These are phyloP conservation scores for Portunus trituberculatus DNA, from an alignment of 1,140 invertebrate genomes.

Conservation along the genomic window DNA sequence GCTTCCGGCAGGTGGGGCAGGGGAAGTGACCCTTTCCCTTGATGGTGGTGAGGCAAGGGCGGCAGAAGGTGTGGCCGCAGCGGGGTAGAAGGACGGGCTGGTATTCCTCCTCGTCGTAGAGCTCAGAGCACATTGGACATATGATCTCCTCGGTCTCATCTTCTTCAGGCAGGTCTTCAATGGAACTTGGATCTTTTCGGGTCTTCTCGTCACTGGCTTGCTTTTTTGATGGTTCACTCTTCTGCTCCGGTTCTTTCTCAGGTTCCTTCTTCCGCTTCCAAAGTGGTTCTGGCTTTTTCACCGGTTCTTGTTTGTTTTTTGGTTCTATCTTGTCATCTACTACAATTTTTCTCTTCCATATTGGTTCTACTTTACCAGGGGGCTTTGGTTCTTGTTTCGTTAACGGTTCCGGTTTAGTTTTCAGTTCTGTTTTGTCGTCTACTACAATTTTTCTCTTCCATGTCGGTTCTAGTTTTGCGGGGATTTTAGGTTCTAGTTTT, in stretches of 20 bases:
- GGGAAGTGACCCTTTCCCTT: conserved; percentile 58
- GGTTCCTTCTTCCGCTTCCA: conserved; percentile 23
- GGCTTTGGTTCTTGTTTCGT: not conserved
- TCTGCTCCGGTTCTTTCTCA: not conserved
- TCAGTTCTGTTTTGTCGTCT: not conserved
- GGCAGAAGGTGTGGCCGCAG: conserved; percentile 64
- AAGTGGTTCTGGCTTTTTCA: not conserved
- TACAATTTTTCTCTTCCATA: not conserved
- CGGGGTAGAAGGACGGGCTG: conserved; percentile 49
- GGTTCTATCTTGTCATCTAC: not conserved
- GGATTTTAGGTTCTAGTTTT: not conserved
- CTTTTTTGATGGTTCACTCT: not conserved
- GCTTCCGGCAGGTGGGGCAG: conserved; percentile 61
- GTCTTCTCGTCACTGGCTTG: not conserved
- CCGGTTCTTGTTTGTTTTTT: not conserved
- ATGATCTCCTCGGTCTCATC: conserved; percentile 36
- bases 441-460: not conserved
- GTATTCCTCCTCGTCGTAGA: conserved; percentile 49
- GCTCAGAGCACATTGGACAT: conserved; percentile 47
- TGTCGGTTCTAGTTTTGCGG: not conserved
- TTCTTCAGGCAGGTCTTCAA: not conserved
- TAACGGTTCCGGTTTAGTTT: not conserved
- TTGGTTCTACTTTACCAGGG: not conserved
- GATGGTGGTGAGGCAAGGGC: conserved; percentile 42
- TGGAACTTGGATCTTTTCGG: not conserved